Percentiles rank a stretch among this genome's conserved stretches.
These are phyloP conservation scores for Pteria penguin DNA, from an alignment of 2,888 invertebrate genomes.

Conservation along the genomic window DNA sequence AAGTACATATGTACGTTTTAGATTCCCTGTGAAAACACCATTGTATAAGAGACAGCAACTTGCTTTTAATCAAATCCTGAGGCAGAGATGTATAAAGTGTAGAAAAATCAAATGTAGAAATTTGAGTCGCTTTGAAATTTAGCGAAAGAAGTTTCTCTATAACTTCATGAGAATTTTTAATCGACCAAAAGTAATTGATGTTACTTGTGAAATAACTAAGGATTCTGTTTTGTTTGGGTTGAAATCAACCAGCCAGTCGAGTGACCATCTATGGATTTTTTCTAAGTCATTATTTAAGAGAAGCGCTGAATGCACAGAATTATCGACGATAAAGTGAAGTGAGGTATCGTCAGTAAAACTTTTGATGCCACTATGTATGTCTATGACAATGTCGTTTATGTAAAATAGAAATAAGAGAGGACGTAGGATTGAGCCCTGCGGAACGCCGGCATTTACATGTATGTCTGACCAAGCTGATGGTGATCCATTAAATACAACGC, in stretches of 20 bases:
- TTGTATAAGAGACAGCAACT: too few relatives aligned
- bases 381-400: slow-evolving; percentile 24
- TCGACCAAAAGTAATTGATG: too few relatives aligned
- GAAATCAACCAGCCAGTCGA: neutral
- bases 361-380: neutral
- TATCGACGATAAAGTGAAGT: slow-evolving; percentile 1
- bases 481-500: neutral
- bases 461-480: neutral
- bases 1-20: too few relatives aligned
- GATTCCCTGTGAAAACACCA: too few relatives aligned
- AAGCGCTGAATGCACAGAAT: neutral
- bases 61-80: too few relatives aligned
- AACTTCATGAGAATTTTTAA: too few relatives aligned
- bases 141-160: too few relatives aligned
- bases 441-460: slow-evolving; percentile 4
- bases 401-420: slow-evolving; percentile 17
- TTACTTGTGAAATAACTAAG: too few relatives aligned
- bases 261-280: neutral
- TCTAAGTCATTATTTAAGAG: neutral
- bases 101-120: too few relatives aligned
- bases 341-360: slow-evolving; percentile 14
- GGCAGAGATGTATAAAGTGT: too few relatives aligned
- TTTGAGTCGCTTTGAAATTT: too few relatives aligned
- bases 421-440: slow-evolving; percentile 10
- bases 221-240: slow-evolving; percentile 19